phyloP scores from a whole-genome alignment of 2,888 invertebrate species.

The Platycnemis pennipes region DNA sequence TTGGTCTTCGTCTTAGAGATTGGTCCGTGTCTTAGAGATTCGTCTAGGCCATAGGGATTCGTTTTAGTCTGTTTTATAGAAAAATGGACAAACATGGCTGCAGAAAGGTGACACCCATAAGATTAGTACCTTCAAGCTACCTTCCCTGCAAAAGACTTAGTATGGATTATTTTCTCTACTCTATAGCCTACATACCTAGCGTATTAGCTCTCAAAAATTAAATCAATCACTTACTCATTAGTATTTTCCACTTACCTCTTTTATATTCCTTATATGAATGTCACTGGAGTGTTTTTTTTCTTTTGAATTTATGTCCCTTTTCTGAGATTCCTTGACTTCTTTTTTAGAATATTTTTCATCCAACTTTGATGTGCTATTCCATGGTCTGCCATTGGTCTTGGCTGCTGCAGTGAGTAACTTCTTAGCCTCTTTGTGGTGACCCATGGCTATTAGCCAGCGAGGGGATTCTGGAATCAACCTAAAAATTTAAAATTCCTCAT shows the following conservation, averaged over 20 bases:
- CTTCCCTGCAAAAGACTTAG: no score
- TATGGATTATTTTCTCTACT: no score
- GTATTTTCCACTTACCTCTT: not conserved
- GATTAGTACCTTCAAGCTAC: no score
- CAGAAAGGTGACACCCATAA: no score
- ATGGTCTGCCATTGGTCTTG: conserved; percentile 75
- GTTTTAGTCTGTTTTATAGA: no score
- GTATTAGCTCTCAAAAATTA: no score
- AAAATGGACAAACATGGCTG: no score
- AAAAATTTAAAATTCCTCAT: not conserved
- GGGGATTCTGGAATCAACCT: conserved; percentile 79
- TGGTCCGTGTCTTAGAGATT: no score
- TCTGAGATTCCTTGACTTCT: conserved; percentile 1
- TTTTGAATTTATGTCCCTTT: not conserved
- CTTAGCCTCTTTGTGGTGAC: conserved; percentile 77
- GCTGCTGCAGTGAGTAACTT: conserved; percentile 76
- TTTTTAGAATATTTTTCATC: conserved; percentile 12
- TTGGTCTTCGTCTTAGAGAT: no score
- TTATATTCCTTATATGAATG: not conserved
- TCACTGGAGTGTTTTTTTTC: not conserved
- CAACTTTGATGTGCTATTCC: conserved; percentile 20
- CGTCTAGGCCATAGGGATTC: no score
- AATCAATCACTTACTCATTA: not conserved
- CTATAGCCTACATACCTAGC: no score
- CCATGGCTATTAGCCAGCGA: conserved; percentile 77